Conservation (phyloP, 1,140 invertebrate species). For the roundworm (Caenorhabditis elegans) region DNA sequence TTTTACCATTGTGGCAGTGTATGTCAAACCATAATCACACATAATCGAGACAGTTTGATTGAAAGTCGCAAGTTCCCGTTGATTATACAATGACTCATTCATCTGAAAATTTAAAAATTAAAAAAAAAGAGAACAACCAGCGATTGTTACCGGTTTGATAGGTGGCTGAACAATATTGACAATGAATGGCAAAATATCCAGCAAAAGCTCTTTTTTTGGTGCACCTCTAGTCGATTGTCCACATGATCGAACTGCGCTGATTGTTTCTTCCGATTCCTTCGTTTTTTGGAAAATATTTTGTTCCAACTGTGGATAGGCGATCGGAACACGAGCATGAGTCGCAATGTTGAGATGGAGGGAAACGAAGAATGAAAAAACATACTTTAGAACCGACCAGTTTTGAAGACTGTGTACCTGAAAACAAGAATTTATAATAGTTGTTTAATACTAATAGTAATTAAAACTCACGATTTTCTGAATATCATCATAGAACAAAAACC, state of each 20-base stretch:
- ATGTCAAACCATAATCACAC: constrained; percentile 10
- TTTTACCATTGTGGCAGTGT: not conserved
- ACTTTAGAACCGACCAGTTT: constrained; percentile 44
- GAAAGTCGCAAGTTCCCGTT: not conserved
- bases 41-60: constrained; percentile 8
- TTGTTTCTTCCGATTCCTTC: constrained; percentile 28
- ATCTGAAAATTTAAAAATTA: not conserved
- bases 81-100: not conserved
- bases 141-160: not conserved
- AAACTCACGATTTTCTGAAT: constrained; percentile 31
- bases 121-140: not conserved
- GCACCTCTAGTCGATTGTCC: not conserved
- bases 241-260: not conserved
- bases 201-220: not conserved
- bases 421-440: not conserved
- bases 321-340: constrained; percentile 31
- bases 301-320: constrained; percentile 36
- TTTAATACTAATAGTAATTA: not conserved
- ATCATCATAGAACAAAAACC: constrained; percentile 32
- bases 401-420: constrained; percentile 33
- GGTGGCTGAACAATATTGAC: not conserved
- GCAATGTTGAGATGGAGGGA: constrained; percentile 41
- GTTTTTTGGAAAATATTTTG: constrained; percentile 17
- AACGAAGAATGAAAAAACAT: constrained; percentile 34
- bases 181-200: not conserved